Percentiles rank a stretch among this genome's conserved stretches.
Evolutionary conservation across 2,888 invertebrate species (phyloP).

Genomic region (Agrochola circellaris): DNA sequence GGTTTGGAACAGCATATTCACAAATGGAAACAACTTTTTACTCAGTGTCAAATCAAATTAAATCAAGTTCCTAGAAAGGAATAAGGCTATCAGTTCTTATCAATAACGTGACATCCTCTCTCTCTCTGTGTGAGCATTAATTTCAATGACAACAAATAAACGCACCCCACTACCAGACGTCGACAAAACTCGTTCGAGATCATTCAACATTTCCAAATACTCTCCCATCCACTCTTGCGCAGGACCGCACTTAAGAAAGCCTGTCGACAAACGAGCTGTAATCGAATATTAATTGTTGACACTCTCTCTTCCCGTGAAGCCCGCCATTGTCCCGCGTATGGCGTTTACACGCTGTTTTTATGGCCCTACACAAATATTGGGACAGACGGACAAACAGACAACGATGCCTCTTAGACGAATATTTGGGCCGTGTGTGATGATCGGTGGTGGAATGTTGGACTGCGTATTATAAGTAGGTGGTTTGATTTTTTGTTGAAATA

Average conservation of each 20-base stretch:
- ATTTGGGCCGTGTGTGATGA: constrained; percentile 28
- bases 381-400: constrained; percentile 63
- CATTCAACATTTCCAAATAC: constrained; percentile 10
- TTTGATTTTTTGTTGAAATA: not conserved
- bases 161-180: constrained; percentile 10
- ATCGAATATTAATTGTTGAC: constrained; percentile 71
- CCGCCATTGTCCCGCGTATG: constrained; percentile 58
- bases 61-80: not conserved
- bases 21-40: not conserved
- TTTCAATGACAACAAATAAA: constrained; percentile 20
- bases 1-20: not conserved
- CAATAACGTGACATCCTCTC: not conserved
- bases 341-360: constrained; percentile 67
- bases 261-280: constrained; percentile 59
- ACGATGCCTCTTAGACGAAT: constrained; percentile 52
- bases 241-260: constrained; percentile 44
- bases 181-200: constrained; percentile 36
- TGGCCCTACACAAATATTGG: constrained; percentile 64
- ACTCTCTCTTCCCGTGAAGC: constrained; percentile 62
- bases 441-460: not conserved
- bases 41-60: too few relatives aligned
- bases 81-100: not conserved
- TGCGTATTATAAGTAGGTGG: not conserved
- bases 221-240: constrained; percentile 23
- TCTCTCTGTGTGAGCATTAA: not conserved